A percentile compares a stretch with the other conserved stretches of the same genome.
Conservation (phyloP, 23 tunicate species). For the Ciona savignyi region DNA sequence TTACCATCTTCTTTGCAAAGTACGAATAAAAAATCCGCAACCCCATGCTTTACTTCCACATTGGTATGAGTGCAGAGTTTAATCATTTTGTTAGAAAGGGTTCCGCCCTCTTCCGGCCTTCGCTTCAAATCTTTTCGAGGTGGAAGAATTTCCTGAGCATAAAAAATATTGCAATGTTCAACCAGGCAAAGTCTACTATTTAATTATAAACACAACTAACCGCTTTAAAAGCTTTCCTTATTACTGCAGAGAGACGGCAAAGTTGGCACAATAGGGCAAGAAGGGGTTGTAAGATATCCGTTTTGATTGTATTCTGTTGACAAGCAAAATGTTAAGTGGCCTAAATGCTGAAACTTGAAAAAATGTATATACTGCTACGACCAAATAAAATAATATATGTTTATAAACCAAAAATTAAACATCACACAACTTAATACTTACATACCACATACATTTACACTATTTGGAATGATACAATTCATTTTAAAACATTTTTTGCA, state of each 20-base stretch:
- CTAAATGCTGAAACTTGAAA: background rate
- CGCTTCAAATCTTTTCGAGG: slow-evolving; percentile 60
- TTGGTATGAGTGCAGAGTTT: slow-evolving; percentile 67
- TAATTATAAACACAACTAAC: too few species aligned
- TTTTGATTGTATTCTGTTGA: slow-evolving; percentile 12
- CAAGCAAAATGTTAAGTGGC: background rate
- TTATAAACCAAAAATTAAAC: too few species aligned
- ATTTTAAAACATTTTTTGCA: too few species aligned
- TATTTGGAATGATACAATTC: too few species aligned
- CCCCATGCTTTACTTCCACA: slow-evolving; percentile 56
- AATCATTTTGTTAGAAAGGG: slow-evolving; percentile 42
- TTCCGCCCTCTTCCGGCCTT: slow-evolving; percentile 78
- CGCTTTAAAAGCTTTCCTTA: slow-evolving; percentile 53
- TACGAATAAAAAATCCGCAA: slow-evolving; percentile 87
- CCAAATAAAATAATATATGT: too few species aligned
- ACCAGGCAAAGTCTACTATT: too few species aligned
- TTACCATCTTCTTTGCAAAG: slow-evolving; percentile 84
- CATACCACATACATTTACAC: too few species aligned
- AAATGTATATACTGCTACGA: too few species aligned
- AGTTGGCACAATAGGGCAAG: slow-evolving; percentile 66
- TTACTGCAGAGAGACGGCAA: slow-evolving; percentile 41
- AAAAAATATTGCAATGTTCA: too few species aligned
- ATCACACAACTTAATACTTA: too few species aligned
- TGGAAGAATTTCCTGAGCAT: background rate
- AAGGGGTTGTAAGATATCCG: slow-evolving; percentile 60